Evolutionary conservation across 2,797 vertebrate species (phyloP), one percentile per base, ranked within the genome.

Genomic region (Manis javanica): DNA sequence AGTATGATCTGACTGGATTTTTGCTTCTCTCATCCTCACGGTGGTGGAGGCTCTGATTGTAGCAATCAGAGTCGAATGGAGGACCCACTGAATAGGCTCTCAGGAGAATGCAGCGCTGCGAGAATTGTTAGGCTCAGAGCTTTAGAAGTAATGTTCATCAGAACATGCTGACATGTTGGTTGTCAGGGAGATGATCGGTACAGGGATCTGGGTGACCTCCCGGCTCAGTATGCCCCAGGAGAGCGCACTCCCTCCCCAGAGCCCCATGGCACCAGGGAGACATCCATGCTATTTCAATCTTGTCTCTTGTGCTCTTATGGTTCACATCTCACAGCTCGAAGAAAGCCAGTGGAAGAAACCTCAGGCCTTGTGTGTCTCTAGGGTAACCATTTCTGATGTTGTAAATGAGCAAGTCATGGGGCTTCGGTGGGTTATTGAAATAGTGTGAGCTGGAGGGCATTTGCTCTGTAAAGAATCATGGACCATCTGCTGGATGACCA

Each of bases 361-460:
- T 79, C 39, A 39, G 75, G 63, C 61, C 69, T 66, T 69, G 46
- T n/a, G 37, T 53, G 59, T 89, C 72, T 91, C 59, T 51, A 69
- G 10, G 42, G 64, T 87, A 94, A 88, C 66, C 34, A 87, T 57
- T 94, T 89, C 61, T 85, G 84, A 95, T 81, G 49, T 13, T 91
- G 78, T 21, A 0, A 78, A 59, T n/a, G 89, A 87, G 53, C 24
- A 82, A 94, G 66, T 74, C 53, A 53, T 23, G 46, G n/a, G 49
- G n/a, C 6, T 53, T 95, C 13, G 3, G 55, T 78, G 46, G 31
- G 55, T 92, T 77, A n/a, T 10, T 92, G 93, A 82, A 92, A 92
- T 61, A 78, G 7, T 1, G 3, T 86, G 74, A 59, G 21, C 53
- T 46, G 7, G 29, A 51, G 64, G 61, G 57, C 9, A 34, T 77